Base-by-base conservation (phyloP, 2,113 vertebrate genomes). In the Murina feae region DNA sequence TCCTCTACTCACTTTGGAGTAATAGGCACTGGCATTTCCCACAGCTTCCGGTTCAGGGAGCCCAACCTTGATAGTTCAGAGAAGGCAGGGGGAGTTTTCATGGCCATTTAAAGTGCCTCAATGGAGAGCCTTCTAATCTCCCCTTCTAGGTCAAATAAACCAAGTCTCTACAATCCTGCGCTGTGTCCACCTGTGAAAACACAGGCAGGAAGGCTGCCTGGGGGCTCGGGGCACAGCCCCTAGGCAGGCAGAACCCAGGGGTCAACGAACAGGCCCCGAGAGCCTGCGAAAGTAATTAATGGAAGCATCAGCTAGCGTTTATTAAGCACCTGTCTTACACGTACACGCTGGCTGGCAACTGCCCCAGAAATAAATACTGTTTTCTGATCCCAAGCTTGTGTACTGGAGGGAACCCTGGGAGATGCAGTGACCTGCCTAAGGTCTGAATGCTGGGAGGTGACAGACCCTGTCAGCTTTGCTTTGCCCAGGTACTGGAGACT, bases 131-230 rank as follows among this genome's bases (percentile, higher is more conserved):
- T 28, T 14, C 47, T 68, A 32, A 39, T 21, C 30, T 58, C 32
- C 17, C 32, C 63, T 92, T 66, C 47, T n/a, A 25, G 53, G 20
- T 17, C 39, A 87, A 90, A 60, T 35, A 89, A 89, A 72, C 16
- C 35, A 42, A 84, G 44, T 49, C 69, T 66, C 60, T 5, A 30
- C 20, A 60, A 47, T 7, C 17, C 1, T 23, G 32, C 2, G 17
- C 47, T 16, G 23, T 17, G n/a, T 20, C 25, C 89, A 75, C 90
- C 90, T 88, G 79, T 89, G 69, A 53, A 80, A 89, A 95, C 76
- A 82, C 25, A 53, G 25, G 4, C 42, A 44, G 53, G 66, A 66
- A 90, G 82, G 65, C 23, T 28, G 49, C 83, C 9, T 17, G 30
- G 68, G 51, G 89, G 0, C 0, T 9, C 18, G 21, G 63, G 13